Conservation (phyloP, 2,113 vertebrate genomes). For the Sula dactylatra region DNA sequence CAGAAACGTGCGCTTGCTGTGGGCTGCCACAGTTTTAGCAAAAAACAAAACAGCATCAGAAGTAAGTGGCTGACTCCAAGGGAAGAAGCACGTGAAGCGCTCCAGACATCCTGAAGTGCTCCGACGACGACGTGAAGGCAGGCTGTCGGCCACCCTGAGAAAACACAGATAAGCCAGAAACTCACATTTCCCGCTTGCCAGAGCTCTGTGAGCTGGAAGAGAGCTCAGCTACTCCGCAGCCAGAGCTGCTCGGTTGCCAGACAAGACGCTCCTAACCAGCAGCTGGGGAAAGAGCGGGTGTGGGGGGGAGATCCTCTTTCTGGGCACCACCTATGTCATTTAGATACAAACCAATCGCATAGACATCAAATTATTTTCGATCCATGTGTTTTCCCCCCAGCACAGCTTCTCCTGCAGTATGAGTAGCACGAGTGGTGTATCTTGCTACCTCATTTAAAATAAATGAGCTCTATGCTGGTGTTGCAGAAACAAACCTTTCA, state of each 20-base stretch:
- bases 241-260: not conserved
- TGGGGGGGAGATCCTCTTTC: not conserved
- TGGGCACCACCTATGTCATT: not conserved
- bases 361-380: not conserved
- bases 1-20: not conserved
- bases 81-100: not conserved
- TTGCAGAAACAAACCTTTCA: not conserved
- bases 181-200: not conserved
- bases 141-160: not conserved
- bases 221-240: not conserved
- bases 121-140: not conserved
- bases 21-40: not conserved
- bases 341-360: not conserved
- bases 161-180: slow-evolving; percentile 37
- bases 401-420: not conserved
- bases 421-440: not conserved
- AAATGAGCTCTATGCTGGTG: not conserved
- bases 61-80: not conserved
- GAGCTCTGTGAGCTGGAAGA: not conserved
- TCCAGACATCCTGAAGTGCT: slow-evolving; percentile 35
- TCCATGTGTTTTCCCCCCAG: not conserved
- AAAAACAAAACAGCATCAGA: not conserved
- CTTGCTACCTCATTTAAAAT: not conserved
- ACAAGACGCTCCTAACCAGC: not conserved
- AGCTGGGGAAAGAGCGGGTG: accelerated